Evolutionary conservation across 2,797 vertebrate genomes (phyloP).

Genomic region (Martes flavigula): DNA sequence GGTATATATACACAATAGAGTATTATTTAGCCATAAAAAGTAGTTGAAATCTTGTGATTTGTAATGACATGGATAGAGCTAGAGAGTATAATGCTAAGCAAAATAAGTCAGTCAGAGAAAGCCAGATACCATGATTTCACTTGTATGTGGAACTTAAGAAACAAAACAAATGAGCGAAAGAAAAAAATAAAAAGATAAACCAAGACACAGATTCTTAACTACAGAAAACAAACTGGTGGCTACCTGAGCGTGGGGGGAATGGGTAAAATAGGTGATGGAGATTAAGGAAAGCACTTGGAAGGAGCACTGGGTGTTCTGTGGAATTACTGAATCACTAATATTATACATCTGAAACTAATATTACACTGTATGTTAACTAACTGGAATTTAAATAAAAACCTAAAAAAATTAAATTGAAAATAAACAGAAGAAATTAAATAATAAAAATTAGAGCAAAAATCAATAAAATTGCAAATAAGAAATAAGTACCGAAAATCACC

Average conservation of each 20-base stretch:
- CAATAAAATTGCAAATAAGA: background rate
- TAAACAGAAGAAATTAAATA: background rate
- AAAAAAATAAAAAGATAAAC: background rate
- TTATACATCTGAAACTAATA: background rate
- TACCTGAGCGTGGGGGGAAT: background rate
- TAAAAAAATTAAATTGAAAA: background rate
- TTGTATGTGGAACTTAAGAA: background rate
- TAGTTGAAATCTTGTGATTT: background rate
- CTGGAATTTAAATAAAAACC: background rate
- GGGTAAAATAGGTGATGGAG: background rate
- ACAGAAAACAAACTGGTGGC: background rate
- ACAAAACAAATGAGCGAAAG: background rate
- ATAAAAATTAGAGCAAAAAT: background rate
- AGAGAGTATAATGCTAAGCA: background rate
- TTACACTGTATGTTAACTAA: background rate
- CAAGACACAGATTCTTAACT: background rate
- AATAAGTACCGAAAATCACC: background rate
- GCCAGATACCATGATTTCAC: background rate
- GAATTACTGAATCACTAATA: background rate
- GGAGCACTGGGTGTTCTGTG: background rate
- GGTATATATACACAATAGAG: background rate
- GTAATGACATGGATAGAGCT: background rate
- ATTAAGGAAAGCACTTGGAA: background rate
- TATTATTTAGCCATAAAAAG: background rate
- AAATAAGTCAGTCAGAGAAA: background rate